Conservation (phyloP, 2,797 vertebrate species). For the Adrianichthys oophorus region DNA sequence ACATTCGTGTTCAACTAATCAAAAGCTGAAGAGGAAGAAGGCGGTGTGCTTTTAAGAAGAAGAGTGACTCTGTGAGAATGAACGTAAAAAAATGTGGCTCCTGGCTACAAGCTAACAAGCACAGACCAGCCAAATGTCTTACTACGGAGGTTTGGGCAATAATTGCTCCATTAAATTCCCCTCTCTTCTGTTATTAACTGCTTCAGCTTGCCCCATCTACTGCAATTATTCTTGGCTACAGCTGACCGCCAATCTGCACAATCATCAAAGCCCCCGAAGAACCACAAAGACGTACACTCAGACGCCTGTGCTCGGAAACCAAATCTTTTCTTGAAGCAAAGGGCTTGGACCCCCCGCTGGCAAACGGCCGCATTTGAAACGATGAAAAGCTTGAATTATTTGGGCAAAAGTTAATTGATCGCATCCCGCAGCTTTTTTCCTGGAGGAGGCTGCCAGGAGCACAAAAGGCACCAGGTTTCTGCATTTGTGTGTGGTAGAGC, state of each 20-base stretch:
- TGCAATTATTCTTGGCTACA: conserved; percentile 46
- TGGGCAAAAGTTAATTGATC: conserved; percentile 59
- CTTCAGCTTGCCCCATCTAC: conserved; percentile 24
- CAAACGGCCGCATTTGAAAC: conserved; percentile 27
- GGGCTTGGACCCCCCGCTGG: conserved; percentile 29
- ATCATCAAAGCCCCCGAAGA: conserved; percentile 36
- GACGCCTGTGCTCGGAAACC: conserved; percentile 5
- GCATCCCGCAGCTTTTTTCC: conserved; percentile 46
- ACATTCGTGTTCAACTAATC: conserved; percentile 34
- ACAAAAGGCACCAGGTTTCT: conserved; percentile 26
- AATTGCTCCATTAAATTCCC: conserved; percentile 39
- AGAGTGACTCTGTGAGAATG: background rate
- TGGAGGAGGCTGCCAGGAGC: conserved; percentile 24
- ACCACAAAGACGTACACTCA: conserved; percentile 5
- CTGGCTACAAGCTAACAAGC: background rate
- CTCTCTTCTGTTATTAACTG: conserved; percentile 49
- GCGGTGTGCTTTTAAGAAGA: conserved; percentile 6
- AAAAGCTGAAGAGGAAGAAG: conserved; percentile 10
- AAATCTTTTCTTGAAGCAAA: conserved; percentile 27
- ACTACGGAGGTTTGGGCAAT: conserved; percentile 25
- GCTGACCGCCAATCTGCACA: conserved; percentile 36
- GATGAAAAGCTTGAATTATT: conserved; percentile 45
- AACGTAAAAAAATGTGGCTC: background rate
- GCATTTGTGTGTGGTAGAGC: conserved; percentile 11
- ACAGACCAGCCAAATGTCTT: conserved; percentile 1